phyloP scores from a whole-genome alignment of 2,888 invertebrate species.

The Drosophila paranaensis region DNA sequence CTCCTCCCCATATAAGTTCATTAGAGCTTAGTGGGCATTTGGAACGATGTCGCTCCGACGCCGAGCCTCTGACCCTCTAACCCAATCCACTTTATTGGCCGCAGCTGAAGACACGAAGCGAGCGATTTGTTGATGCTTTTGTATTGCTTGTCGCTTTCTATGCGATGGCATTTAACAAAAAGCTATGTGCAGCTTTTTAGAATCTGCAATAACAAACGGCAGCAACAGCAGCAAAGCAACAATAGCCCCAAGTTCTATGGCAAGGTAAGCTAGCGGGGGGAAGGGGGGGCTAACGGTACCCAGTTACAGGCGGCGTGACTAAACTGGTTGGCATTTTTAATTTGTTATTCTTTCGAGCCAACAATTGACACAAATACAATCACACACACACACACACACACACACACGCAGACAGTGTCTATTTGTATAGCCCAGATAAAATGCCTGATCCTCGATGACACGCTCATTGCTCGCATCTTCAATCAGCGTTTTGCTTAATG shows the following conservation, averaged over 20 bases:
- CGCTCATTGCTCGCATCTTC: constrained; percentile 1
- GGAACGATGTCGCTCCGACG: neutral
- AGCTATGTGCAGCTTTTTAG: constrained; percentile 43
- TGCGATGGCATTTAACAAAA: constrained; percentile 49
- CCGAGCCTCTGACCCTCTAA: constrained; percentile 43
- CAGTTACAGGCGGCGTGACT: constrained; percentile 45
- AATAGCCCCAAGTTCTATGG: constrained; percentile 26
- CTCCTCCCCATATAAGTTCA: neutral
- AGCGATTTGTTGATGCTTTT: constrained; percentile 28
- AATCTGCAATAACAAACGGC: constrained; percentile 34
- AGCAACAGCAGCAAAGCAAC: constrained; percentile 15
- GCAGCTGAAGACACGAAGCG: neutral
- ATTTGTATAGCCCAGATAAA: constrained; percentile 2
- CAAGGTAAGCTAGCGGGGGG: neutral
- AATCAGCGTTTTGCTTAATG: neutral
- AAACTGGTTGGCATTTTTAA: constrained; percentile 59
- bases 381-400: neutral
- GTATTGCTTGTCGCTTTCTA: constrained; percentile 52
- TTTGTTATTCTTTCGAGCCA: constrained; percentile 51
- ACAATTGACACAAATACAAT: constrained; percentile 48
- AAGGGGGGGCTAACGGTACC: constrained; percentile 5
- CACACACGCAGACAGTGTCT: neutral
- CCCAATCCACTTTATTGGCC: constrained; percentile 46
- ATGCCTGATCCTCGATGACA: constrained; percentile 4
- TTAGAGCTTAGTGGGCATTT: neutral